phyloP scores from a whole-genome alignment of 2,113 vertebrate genomes.

The Callospermophilus lateralis region DNA sequence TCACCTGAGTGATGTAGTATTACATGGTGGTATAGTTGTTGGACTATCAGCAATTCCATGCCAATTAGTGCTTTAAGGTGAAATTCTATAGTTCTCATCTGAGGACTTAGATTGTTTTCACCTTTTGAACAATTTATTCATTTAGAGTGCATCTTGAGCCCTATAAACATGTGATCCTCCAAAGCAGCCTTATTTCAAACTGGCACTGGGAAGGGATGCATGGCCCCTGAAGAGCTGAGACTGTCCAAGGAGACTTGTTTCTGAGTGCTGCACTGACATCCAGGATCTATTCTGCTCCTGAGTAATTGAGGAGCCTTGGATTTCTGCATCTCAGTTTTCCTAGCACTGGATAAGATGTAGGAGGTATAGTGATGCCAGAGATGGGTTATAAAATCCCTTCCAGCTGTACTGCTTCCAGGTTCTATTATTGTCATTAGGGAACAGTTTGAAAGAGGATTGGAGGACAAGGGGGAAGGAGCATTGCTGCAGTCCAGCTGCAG shows the following conservation, averaged over 20 bases:
- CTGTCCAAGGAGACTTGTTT: not conserved
- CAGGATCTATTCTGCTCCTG: not conserved
- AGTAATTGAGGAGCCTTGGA: not conserved
- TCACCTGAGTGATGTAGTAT: not conserved
- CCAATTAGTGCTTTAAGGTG: not conserved
- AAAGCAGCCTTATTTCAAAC: not conserved
- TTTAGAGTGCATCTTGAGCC: not conserved
- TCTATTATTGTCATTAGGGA: not conserved
- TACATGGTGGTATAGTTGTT: not conserved
- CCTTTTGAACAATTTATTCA: not conserved
- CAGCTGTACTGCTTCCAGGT: not conserved
- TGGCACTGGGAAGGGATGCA: not conserved
- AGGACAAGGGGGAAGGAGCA: not conserved
- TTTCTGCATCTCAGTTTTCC: not conserved
- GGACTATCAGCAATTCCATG: not conserved
- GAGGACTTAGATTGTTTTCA: not conserved
- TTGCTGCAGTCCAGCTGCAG: too few species aligned
- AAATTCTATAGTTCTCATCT: constrained; percentile 1
- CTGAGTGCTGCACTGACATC: not conserved
- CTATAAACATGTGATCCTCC: not conserved
- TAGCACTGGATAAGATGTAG: not conserved
- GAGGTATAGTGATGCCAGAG: not conserved
- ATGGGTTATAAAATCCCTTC: not conserved
- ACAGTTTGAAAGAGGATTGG: not conserved
- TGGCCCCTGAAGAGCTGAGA: not conserved